Evolutionary conservation across 2,113 vertebrate species (phyloP).

Genomic region (Pongo pygmaeus): DNA sequence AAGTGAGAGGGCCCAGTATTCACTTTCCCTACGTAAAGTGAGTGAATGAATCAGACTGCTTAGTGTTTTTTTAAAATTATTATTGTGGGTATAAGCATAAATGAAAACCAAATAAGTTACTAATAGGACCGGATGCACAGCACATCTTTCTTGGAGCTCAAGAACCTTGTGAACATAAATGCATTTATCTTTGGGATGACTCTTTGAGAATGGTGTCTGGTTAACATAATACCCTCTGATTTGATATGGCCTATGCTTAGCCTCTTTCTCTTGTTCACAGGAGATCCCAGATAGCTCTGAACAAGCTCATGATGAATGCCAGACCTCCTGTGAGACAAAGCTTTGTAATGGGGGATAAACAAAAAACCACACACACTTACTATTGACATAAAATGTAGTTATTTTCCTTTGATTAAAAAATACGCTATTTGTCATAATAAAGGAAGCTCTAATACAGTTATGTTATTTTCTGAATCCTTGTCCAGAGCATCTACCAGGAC

Average conservation of each 20-base stretch:
- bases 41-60: neutral
- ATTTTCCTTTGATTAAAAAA: conserved; percentile 1
- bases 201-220: neutral
- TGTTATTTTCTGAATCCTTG: neutral
- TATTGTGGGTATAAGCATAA: neutral
- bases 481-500: neutral
- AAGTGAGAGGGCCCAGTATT: neutral
- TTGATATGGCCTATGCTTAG: neutral
- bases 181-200: neutral
- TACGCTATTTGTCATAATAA: neutral
- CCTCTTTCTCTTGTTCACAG: neutral
- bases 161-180: neutral
- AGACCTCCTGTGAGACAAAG: neutral
- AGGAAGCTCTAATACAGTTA: neutral
- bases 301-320: neutral
- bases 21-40: neutral
- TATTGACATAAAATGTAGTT: neutral
- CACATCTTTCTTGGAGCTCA: neutral
- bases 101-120: conserved; percentile 14
- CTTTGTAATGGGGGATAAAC: neutral
- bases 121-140: neutral
- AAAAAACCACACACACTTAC: neutral
- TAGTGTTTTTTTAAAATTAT: neutral
- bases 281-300: neutral
- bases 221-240: neutral